Percentiles rank a stretch among this genome's conserved stretches.
These are phyloP conservation scores for Hydriomena furcata DNA, from an alignment of 2,888 invertebrate genomes.

Conservation along the genomic window DNA sequence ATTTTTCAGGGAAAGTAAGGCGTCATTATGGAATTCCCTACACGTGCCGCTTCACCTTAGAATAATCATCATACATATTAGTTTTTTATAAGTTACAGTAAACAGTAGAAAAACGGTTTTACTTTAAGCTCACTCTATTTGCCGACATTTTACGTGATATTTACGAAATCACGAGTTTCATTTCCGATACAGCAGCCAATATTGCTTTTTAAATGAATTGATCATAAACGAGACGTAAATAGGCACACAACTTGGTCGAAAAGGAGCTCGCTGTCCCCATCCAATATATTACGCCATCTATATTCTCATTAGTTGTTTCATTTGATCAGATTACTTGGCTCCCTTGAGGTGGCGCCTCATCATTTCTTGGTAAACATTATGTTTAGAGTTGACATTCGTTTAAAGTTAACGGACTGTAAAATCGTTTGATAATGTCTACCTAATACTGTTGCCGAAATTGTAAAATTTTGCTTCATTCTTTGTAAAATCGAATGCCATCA, in stretches of 20 bases:
- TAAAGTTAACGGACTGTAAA: conserved; percentile 57
- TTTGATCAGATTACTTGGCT: conserved; percentile 72
- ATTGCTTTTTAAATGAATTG: conserved; percentile 21
- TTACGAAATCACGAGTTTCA: conserved; percentile 4
- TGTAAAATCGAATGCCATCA: too few species aligned
- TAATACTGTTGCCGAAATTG: conserved; percentile 7
- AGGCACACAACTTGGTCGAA: conserved; percentile 33
- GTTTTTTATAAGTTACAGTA: background rate
- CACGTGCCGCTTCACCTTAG: background rate
- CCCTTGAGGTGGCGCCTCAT: conserved; percentile 67
- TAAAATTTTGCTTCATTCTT: too few species aligned
- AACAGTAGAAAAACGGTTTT: background rate
- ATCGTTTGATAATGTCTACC: conserved; percentile 41
- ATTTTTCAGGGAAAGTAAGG: too few species aligned
- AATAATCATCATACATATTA: background rate
- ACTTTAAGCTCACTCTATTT: conserved; percentile 4
- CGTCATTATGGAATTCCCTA: too few species aligned
- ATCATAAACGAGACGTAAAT: conserved; percentile 34
- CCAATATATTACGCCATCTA: conserved; percentile 78
- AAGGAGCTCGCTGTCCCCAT: conserved; percentile 61
- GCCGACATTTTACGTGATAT: conserved; percentile 12
- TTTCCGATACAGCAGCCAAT: conserved; percentile 9
- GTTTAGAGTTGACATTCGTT: conserved; percentile 54
- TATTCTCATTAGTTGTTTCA: conserved; percentile 78
- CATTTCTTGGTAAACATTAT: conserved; percentile 63